A percentile compares a stretch with the other conserved stretches of the same genome.
These are phyloP conservation scores for Mnemiopsis leidyi DNA, from an alignment of 37 sponge, comb jelly and placozoan genomes.

Conservation along the genomic window DNA sequence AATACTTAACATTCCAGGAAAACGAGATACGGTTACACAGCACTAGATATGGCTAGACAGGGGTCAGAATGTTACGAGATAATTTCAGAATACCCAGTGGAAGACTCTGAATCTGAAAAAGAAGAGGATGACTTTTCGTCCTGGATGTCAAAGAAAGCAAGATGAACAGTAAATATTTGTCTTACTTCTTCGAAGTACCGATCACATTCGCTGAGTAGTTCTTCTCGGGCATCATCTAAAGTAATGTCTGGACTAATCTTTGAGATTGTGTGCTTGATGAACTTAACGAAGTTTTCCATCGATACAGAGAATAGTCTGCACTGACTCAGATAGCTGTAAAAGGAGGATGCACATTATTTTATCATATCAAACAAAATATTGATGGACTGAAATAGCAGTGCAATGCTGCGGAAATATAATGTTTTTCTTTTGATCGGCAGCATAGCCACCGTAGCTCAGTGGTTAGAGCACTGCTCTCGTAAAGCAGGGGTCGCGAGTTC, in stretches of 20 bases:
- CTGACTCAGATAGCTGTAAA: neutral
- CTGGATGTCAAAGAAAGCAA: neutral
- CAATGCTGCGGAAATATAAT: neutral
- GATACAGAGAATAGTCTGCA: conserved; percentile 23
- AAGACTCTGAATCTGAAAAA: neutral
- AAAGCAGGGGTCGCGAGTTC: conserved; percentile 67
- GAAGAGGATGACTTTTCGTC: neutral
- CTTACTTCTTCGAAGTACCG: conserved; percentile 59
- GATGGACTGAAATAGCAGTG: neutral
- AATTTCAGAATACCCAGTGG: neutral
- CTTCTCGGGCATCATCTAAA: neutral
- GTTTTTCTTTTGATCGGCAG: neutral
- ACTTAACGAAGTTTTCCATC: conserved; percentile 60
- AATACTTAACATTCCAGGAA: too few relatives aligned
- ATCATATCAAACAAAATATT: neutral
- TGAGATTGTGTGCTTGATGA: neutral
- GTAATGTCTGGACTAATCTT: conserved; percentile 16
- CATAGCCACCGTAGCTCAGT: conserved; percentile 65
- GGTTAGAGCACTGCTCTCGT: conserved; percentile 67
- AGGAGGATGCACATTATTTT: neutral
- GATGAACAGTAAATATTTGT: neutral
- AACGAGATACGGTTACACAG: conserved; percentile 40
- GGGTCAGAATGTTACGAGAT: neutral
- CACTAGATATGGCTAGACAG: conserved; percentile 23
- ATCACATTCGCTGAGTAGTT: conserved; percentile 21